Evolutionary conservation across 2,797 vertebrate species (phyloP).

Genomic region (Xenops minutus): DNA sequence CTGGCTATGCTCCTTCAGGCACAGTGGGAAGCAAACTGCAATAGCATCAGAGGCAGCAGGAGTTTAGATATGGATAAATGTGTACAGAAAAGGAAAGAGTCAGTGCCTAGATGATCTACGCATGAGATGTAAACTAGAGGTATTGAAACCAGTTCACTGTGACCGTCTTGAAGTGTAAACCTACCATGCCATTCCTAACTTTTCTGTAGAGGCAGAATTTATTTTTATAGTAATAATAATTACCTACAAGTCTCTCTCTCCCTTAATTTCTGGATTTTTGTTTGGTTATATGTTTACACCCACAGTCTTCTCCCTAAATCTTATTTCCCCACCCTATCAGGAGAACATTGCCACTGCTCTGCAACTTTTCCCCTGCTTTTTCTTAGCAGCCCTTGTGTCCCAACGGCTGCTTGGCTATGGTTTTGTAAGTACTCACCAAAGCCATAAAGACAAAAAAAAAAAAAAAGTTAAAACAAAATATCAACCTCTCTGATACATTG

Average conservation of each 20-base stretch:
- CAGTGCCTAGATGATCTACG: not conserved
- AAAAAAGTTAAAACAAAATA: not conserved
- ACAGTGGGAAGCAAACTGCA: not conserved
- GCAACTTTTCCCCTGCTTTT: not conserved
- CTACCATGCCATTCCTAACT: not conserved
- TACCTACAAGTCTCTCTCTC: not conserved
- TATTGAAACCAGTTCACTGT: not conserved
- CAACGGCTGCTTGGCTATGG: not conserved
- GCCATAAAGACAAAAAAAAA: not conserved
- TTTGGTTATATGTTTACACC: not conserved
- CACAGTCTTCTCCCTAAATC: not conserved
- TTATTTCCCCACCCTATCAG: not conserved
- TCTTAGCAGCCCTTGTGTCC: not conserved
- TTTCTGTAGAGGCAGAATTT: not conserved
- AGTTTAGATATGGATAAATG: not conserved
- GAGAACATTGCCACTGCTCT: not conserved
- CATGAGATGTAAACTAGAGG: not conserved
- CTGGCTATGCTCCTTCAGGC: not conserved
- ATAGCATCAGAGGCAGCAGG: not conserved
- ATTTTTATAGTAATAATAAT: not conserved
- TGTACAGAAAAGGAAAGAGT: not conserved
- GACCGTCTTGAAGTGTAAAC: not conserved
- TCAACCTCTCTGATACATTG: not conserved
- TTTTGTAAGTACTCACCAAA: not conserved
- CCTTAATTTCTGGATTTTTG: not conserved